A percentile compares a stretch with the other conserved stretches of the same genome.
Evolutionary conservation across 2,797 vertebrate species (phyloP).

Genomic region (Darevskia mixta): DNA sequence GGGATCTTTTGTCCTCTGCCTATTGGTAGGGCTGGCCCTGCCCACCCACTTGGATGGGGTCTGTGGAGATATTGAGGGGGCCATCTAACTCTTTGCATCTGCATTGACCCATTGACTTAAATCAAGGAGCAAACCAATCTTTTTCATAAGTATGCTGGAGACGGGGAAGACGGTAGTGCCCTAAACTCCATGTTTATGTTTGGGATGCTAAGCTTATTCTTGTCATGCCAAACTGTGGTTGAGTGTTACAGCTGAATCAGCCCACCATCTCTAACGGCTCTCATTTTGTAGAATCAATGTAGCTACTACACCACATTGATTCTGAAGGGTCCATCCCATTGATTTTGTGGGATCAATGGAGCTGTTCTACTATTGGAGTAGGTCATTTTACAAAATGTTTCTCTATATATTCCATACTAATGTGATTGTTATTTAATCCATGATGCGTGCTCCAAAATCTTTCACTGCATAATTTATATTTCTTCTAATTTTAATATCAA

Average conservation of each 20-base stretch:
- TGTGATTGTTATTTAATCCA: slow-evolving; percentile 12
- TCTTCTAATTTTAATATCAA: not conserved
- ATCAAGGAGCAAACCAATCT: too few species aligned
- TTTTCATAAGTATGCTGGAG: too few species aligned
- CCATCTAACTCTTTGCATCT: too few species aligned
- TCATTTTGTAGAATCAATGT: slow-evolving; percentile 25
- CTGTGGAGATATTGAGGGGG: too few species aligned
- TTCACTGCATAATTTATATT: not conserved
- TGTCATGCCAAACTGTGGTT: not conserved
- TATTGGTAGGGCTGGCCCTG: too few species aligned
- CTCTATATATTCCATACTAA: not conserved
- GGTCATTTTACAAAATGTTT: not conserved
- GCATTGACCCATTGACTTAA: too few species aligned
- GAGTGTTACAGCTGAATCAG: not conserved
- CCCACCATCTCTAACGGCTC: not conserved
- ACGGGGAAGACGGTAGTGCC: too few species aligned
- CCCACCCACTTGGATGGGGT: too few species aligned
- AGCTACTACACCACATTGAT: not conserved
- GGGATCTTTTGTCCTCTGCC: too few species aligned
- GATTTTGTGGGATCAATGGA: not conserved
- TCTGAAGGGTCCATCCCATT: not conserved
- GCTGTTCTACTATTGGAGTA: not conserved
- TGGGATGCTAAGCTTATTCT: not conserved
- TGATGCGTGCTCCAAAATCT: not conserved
- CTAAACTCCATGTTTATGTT: too few species aligned